Evolutionary conservation across 1,140 invertebrate species (phyloP), one percentile per base, ranked within the genome.

Genomic region (Monochamus saltuarius): DNA sequence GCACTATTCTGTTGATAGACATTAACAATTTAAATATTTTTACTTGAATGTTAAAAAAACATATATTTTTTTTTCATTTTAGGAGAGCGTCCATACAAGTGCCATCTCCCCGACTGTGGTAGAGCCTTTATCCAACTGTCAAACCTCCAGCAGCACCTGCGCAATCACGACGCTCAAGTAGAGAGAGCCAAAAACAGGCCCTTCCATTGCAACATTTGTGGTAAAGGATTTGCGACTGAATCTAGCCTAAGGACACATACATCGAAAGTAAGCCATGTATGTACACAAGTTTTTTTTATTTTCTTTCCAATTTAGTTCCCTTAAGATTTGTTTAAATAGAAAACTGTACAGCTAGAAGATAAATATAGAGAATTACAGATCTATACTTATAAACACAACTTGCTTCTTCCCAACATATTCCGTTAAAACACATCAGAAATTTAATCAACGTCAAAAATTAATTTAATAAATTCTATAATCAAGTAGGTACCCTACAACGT

Each of bases 41-140:
- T n/a, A n/a, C n/a, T n/a, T n/a, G n/a, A n/a, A n/a, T n/a, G n/a
- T n/a, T n/a, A n/a, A n/a, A n/a, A n/a, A n/a, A n/a, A n/a, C 17
- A n/a, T 9, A 4, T 40, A 13, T 47, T 7, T 16, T 14, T 19
- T 47, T 47, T 29, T 10, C 38, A 36, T 86, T 87, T 36, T 83
- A 97, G 95, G 94, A 73, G 95, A 97, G 82, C 87, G 95, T 68
- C 95, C 95, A 8, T 98, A 97, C 83, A 94, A 95, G 80, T 98
- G 95, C 80, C 92, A 96, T 75, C 83, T 97, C 70, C 91, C 93
- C 34, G 94, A 97, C 73, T 98, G 95, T 79, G 94, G 94, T 19
- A 84, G 94, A 68, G 94, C 94, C 58, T 98, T 98, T 81, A 97
- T 97, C 75, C 95, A 98, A 81, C 84, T 98, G 70, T 97, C 94